Evolutionary conservation across 2,113 vertebrate species (phyloP).

Genomic region (Paraplagusia blochii): DNA sequence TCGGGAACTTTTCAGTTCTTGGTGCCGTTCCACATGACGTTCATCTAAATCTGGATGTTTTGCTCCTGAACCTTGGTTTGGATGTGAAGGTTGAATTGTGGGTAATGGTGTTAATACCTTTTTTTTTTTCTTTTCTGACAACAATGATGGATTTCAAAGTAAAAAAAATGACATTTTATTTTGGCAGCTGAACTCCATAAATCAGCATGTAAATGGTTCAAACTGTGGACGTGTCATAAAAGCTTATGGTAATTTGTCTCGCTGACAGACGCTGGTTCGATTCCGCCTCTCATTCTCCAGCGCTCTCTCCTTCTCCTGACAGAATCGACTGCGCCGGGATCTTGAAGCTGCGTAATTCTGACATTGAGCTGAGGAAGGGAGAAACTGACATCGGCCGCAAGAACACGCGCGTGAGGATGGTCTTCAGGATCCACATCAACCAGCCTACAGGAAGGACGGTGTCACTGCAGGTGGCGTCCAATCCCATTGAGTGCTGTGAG

Average conservation of each 20-base stretch:
- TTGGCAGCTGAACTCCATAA: background rate
- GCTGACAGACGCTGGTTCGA: background rate
- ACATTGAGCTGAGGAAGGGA: constrained; percentile 93
- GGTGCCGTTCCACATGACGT: too few relatives aligned
- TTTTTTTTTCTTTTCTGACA: constrained; percentile 21
- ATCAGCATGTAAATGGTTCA: constrained; percentile 19
- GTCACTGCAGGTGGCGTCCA: constrained; percentile 88
- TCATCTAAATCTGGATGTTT: constrained; percentile 11
- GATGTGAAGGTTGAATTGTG: constrained; percentile 1
- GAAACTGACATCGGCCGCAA: constrained; percentile 95
- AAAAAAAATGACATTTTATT: background rate
- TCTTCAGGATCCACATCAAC: constrained; percentile 88
- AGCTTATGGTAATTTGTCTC: background rate
- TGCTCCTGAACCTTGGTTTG: constrained; percentile 13
- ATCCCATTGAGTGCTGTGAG: constrained; percentile 96
- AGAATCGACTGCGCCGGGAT: constrained; percentile 96
- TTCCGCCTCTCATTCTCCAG: background rate
- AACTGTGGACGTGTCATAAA: background rate
- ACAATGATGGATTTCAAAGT: background rate
- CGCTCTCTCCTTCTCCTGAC: background rate
- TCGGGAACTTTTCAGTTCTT: too few relatives aligned
- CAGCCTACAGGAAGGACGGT: constrained; percentile 84
- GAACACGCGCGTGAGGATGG: constrained; percentile 91
- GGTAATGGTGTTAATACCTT: constrained; percentile 19
- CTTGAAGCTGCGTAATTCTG: constrained; percentile 91